Evolutionary conservation across 2,797 vertebrate species (phyloP).

Genomic region (Limosa lapponica): DNA sequence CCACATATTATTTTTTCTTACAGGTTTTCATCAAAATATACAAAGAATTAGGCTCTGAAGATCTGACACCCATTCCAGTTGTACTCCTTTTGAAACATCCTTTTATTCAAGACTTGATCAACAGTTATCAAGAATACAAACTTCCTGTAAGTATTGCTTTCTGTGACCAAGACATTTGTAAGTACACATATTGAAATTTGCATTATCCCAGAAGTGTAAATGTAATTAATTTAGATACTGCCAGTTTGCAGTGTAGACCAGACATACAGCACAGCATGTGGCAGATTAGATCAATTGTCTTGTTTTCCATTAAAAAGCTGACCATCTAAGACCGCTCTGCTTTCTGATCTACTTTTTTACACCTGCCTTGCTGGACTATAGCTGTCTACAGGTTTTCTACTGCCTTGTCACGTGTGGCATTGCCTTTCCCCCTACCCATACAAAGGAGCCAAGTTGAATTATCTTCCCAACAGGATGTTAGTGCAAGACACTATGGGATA

Average conservation of each 20-base stretch:
- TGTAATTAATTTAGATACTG: neutral
- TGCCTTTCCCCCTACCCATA: neutral
- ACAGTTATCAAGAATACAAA: slow-evolving; percentile 76
- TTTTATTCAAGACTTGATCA: slow-evolving; percentile 83
- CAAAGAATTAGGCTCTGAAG: slow-evolving; percentile 78
- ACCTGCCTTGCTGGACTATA: neutral
- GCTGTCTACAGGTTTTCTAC: neutral
- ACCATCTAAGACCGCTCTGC: neutral
- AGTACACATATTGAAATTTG: neutral
- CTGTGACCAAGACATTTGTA: neutral
- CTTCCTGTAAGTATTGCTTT: slow-evolving; percentile 81
- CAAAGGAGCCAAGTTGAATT: neutral
- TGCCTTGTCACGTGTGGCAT: neutral
- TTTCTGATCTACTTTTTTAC: neutral
- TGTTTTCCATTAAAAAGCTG: neutral
- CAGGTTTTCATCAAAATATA: slow-evolving; percentile 83
- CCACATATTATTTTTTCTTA: neutral
- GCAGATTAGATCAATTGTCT: neutral
- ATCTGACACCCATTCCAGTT: slow-evolving; percentile 78
- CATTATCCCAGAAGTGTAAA: neutral
- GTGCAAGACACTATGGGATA: neutral
- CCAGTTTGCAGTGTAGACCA: neutral
- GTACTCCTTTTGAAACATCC: slow-evolving; percentile 84
- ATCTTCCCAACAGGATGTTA: neutral
- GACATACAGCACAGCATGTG: neutral